Evolutionary conservation across 1,140 invertebrate species (phyloP), one percentile per base, ranked within the genome.

Genomic region (Hyphantria cunea): DNA sequence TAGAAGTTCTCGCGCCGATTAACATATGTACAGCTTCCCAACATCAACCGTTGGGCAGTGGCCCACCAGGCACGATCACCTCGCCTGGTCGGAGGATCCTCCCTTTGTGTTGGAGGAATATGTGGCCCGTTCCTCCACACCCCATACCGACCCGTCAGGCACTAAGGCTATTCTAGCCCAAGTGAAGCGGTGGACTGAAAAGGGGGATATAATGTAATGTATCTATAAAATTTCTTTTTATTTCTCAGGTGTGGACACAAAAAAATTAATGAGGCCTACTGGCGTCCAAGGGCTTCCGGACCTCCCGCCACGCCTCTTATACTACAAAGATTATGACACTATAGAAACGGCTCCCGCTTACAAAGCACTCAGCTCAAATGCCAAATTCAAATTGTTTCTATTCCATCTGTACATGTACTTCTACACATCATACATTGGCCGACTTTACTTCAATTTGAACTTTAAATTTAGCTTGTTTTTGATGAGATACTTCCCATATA

Each of bases 401-500:
- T 59, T 45, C 25, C 44, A 49, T 4, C 33, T 79, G 0, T 50
- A 77, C 5, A 45, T 52, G 0, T 47, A 42, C 0, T 15, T 88
- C 2, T 80, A 84, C 66, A 56, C 50, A 0, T 81, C 80, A 0
- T 76, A 45, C 25, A 17, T 90, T 13, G 84, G 86, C 8, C 69
- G 85, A 7, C 15, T 74, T 10, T 90, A 86, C 44, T 80, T 89
- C 12, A 91, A 90, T 45, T 15, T 78, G 2, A 81, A 85, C 25
- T 90, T 78, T 17, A 64, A 61, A 33, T 73, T 81, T 17, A 80
- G 70, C 50, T 10, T 88, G 6, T 60, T 82, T 6, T 56, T 91
- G 0, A 82, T 90, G 74, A 88, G 83, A 14, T 85, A 90, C 45
- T 88, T 88, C 61, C 90, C 90, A 0, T 91, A 83, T 53, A 52